Conservation (phyloP, 2,797 vertebrate genomes). For the Anomalospiza imberbis region DNA sequence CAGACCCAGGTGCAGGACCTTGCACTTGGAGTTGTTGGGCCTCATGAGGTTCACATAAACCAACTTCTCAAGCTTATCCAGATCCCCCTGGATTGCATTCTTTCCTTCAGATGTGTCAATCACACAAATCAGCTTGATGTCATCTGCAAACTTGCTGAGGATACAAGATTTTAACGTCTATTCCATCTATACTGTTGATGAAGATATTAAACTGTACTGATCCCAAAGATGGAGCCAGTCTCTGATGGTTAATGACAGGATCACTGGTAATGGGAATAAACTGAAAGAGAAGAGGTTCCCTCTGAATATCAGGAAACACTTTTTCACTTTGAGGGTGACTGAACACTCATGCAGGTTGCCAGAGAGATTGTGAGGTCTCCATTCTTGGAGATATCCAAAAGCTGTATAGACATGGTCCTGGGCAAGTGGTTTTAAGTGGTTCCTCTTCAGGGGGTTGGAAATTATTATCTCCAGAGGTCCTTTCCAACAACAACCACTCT, state of each 20-base stretch:
- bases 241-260: neutral
- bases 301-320: neutral
- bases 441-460: neutral
- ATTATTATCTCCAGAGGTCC: neutral
- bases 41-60: neutral
- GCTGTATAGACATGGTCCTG: neutral
- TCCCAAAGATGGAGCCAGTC: neutral
- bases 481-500: neutral
- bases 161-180: neutral
- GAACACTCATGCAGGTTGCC: neutral
- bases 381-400: neutral
- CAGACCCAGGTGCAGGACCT: neutral
- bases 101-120: neutral
- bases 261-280: neutral
- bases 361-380: neutral
- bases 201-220: neutral
- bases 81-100: neutral
- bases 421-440: neutral
- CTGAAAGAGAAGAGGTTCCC: neutral
- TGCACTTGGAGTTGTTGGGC: neutral
- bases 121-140: neutral
- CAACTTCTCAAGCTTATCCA: neutral
- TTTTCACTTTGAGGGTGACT: neutral
- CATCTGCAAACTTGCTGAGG: neutral
- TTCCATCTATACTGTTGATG: neutral